Conservation (phyloP, 1,140 invertebrate genomes). For the Lamellibrachia luymesi region DNA sequence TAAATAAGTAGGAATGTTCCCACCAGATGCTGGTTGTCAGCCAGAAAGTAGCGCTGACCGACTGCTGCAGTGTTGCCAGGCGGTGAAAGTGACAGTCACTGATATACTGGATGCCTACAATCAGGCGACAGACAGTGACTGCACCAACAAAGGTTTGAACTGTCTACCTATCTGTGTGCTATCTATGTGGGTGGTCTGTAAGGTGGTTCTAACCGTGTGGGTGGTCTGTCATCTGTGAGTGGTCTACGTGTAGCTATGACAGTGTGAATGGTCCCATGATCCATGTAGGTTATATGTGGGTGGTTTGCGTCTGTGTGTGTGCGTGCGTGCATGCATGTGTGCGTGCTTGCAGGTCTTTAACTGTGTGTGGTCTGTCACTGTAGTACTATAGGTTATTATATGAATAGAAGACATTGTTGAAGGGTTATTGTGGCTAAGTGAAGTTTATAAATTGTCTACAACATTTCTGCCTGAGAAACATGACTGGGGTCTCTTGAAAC, state of each 20-base stretch:
- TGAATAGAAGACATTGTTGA: too few relatives aligned
- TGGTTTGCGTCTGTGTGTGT: neutral
- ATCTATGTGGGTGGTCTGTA: neutral
- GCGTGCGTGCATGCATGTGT: neutral
- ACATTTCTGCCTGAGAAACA: too few relatives aligned
- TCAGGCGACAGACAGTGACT: neutral
- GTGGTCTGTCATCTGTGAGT: neutral
- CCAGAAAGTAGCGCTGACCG: constrained; percentile 44
- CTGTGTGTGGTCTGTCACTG: too few relatives aligned
- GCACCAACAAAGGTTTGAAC: constrained; percentile 3
- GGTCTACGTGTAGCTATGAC: neutral
- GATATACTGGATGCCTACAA: constrained; percentile 20
- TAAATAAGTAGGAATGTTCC: neutral
- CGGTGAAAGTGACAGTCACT: constrained; percentile 30
- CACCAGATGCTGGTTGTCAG: neutral
- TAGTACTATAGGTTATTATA: too few relatives aligned
- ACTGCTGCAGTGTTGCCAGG: constrained; percentile 35
- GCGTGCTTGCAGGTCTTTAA: neutral
- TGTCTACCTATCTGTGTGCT: neutral
- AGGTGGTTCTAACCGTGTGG: neutral
- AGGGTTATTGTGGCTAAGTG: too few relatives aligned
- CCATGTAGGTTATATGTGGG: neutral
- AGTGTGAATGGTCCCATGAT: neutral
- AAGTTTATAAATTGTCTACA: too few relatives aligned
- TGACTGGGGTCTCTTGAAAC: too few relatives aligned